A percentile compares a stretch with the other conserved stretches of the same genome.
Conservation (phyloP, 1,140 invertebrate species). For the Achroia grisella region DNA sequence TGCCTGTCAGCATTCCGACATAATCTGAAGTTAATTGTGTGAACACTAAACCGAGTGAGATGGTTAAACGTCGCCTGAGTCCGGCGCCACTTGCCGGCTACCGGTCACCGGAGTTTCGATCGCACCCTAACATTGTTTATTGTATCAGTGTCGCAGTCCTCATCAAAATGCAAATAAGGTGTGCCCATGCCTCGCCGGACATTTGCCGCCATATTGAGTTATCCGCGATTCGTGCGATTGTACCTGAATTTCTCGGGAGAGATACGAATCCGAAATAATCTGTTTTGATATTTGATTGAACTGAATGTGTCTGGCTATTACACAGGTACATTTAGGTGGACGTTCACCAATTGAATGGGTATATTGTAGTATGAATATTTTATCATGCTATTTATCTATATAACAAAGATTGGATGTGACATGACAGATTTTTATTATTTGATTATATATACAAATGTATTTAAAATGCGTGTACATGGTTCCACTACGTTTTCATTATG, state of each 20-base stretch:
- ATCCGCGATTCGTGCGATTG: slow-evolving; percentile 16
- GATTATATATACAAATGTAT: no score
- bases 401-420: no score
- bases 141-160: slow-evolving; percentile 55
- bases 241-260: slow-evolving; percentile 3
- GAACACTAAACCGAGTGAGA: slow-evolving; percentile 24
- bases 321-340: no score
- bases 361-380: no score
- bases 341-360: no score
- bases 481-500: no score
- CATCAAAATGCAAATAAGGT: slow-evolving; percentile 69
- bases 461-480: no score
- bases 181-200: slow-evolving; percentile 43
- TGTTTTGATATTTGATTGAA: neutral
- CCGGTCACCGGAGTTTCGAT: slow-evolving; percentile 19
- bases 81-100: slow-evolving; percentile 19
- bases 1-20: slow-evolving; percentile 8
- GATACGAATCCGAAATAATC: slow-evolving; percentile 5
- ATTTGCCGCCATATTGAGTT: slow-evolving; percentile 57
- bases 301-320: neutral
- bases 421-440: no score
- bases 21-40: slow-evolving; percentile 47
- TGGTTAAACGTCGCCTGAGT: slow-evolving; percentile 32
- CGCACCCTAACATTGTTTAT: slow-evolving; percentile 47
- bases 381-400: no score